Conservation (phyloP, 2,113 vertebrate species). For the Rissa tridactyla region DNA sequence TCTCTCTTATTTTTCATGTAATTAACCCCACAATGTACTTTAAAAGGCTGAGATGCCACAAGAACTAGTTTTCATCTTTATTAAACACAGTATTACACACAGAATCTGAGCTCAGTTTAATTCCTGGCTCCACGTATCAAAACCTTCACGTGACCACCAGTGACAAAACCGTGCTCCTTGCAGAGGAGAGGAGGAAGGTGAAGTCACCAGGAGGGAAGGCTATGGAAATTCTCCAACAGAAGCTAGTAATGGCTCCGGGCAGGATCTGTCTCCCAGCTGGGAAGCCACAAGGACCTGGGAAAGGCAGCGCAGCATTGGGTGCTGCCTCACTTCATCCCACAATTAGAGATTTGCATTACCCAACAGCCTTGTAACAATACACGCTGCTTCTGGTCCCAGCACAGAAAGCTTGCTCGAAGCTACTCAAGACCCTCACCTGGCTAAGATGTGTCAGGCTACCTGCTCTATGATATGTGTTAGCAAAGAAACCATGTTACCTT, state of each 20-base stretch:
- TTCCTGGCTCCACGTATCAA: neutral
- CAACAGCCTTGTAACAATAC: neutral
- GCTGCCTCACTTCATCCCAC: neutral
- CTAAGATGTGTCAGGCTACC: neutral
- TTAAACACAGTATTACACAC: fast-evolving
- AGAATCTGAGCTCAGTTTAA: fast-evolving
- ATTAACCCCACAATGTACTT: neutral
- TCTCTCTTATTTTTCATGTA: neutral
- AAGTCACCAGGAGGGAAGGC: neutral
- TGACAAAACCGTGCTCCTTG: neutral
- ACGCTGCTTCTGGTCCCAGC: neutral
- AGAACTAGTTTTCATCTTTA: neutral
- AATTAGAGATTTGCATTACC: neutral
- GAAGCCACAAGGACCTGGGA: neutral
- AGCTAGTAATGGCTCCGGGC: neutral
- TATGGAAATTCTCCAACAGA: neutral
- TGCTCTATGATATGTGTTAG: neutral
- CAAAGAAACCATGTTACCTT: neutral
- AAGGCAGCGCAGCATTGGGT: fast-evolving
- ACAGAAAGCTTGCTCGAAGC: neutral
- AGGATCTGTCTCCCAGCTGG: neutral
- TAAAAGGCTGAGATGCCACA: neutral
- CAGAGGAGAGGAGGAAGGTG: neutral
- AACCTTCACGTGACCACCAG: neutral
- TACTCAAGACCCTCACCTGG: neutral